Evolutionary conservation across 2,888 invertebrate species (phyloP).

Genomic region (Acleris laterana): DNA sequence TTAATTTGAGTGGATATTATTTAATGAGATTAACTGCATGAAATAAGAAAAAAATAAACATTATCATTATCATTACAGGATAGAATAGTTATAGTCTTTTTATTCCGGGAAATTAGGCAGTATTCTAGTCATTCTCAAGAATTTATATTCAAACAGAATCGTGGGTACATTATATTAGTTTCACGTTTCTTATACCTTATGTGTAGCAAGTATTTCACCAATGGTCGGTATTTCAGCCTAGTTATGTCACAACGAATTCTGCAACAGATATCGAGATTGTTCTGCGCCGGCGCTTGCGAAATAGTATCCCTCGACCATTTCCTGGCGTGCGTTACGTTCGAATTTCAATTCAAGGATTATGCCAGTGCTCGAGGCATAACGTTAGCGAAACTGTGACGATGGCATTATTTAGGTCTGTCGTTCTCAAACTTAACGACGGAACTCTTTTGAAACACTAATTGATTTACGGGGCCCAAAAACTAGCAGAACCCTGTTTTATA

Average conservation of each 20-base stretch:
- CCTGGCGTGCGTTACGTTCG: constrained; percentile 54
- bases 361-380: constrained; percentile 5
- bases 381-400: neutral
- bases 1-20: too few species aligned
- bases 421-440: too few species aligned
- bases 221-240: constrained; percentile 44
- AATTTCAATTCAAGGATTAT: constrained; percentile 33
- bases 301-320: constrained; percentile 53
- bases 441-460: too few species aligned
- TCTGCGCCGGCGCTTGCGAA: constrained; percentile 51
- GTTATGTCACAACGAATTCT: constrained; percentile 44
- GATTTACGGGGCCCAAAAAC: too few species aligned
- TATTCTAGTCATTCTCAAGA: too few species aligned
- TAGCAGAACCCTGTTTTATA: too few species aligned
- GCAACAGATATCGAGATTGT: constrained; percentile 42
- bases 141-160: too few species aligned
- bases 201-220: constrained; percentile 32
- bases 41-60: too few species aligned
- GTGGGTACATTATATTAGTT: too few species aligned
- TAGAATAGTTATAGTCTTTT: neutral
- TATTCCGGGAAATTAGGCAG: too few species aligned
- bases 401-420: neutral
- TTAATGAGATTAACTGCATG: too few species aligned
- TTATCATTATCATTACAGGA: too few species aligned
- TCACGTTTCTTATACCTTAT: neutral